Percentiles rank a stretch among this genome's conserved stretches.
Conservation (phyloP, 2,888 invertebrate genomes). For the Thecocarcelia acutangulata region DNA sequence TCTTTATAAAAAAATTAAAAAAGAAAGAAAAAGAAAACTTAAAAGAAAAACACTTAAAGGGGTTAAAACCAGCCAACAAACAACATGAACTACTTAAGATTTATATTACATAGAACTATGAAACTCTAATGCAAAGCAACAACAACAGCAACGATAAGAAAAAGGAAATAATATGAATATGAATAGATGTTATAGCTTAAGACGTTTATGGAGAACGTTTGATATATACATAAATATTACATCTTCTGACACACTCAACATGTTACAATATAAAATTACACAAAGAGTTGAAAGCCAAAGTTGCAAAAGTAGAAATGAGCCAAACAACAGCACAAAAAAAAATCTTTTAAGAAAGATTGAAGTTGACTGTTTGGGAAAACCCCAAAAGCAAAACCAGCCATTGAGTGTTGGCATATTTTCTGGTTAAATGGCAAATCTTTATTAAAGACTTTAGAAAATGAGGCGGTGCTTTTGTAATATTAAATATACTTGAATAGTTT, state of each 20-base stretch:
- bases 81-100: constrained; percentile 65
- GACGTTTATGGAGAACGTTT: constrained; percentile 36
- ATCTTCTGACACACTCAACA: constrained; percentile 13
- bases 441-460: not conserved
- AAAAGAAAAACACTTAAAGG: constrained; percentile 65
- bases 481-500: constrained; percentile 16
- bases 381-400: constrained; percentile 50
- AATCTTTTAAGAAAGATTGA: constrained; percentile 53
- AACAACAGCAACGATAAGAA: not conserved
- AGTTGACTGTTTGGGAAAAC: constrained; percentile 42
- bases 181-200: constrained; percentile 36
- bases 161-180: constrained; percentile 16
- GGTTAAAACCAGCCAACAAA: constrained; percentile 62
- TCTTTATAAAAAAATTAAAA: constrained; percentile 24
- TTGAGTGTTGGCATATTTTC: constrained; percentile 66
- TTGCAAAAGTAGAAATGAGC: constrained; percentile 2
- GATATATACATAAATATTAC: constrained; percentile 29
- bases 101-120: constrained; percentile 67
- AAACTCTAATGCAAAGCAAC: constrained; percentile 62
- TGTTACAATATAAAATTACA: constrained; percentile 50
- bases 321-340: not conserved
- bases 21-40: constrained; percentile 36
- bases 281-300: constrained; percentile 38
- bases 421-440: constrained; percentile 60
- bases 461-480: constrained; percentile 6